phyloP scores from a whole-genome alignment of 2,113 vertebrate genomes.

The Phrynocephalus versicolor region DNA sequence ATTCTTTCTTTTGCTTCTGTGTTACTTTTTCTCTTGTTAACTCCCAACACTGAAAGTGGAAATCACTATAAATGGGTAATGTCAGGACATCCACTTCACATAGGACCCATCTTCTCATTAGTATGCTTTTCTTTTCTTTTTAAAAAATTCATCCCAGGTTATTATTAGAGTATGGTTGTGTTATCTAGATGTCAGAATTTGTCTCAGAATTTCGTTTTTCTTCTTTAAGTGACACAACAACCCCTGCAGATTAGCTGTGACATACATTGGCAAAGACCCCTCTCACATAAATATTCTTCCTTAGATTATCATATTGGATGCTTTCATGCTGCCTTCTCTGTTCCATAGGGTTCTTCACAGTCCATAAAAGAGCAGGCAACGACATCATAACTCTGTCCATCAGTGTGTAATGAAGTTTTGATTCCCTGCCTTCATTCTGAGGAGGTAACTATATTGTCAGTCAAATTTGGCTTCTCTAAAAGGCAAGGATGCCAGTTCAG shows the following conservation, averaged over 20 bases:
- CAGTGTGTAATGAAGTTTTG: neutral
- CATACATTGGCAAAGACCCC: no score
- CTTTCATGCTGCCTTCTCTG: neutral
- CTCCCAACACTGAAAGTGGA: neutral
- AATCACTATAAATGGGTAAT: neutral
- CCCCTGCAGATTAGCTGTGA: no score
- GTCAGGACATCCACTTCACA: no score
- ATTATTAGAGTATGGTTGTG: no score
- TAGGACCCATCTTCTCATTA: no score
- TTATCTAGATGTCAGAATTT: no score
- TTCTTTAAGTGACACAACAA: no score
- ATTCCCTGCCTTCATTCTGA: neutral
- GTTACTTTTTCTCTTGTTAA: neutral
- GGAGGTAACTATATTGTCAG: no score
- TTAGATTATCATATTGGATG: neutral
- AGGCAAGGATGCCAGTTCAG: neutral
- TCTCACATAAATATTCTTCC: neutral
- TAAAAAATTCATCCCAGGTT: no score
- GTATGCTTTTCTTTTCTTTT: no score
- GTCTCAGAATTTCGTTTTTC: no score
- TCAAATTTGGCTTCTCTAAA: no score
- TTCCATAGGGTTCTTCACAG: neutral
- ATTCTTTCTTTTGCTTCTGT: neutral
- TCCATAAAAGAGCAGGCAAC: neutral
- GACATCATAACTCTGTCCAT: neutral